Conservation (phyloP, 2,888 invertebrate species). For the Hesperia comma region DNA sequence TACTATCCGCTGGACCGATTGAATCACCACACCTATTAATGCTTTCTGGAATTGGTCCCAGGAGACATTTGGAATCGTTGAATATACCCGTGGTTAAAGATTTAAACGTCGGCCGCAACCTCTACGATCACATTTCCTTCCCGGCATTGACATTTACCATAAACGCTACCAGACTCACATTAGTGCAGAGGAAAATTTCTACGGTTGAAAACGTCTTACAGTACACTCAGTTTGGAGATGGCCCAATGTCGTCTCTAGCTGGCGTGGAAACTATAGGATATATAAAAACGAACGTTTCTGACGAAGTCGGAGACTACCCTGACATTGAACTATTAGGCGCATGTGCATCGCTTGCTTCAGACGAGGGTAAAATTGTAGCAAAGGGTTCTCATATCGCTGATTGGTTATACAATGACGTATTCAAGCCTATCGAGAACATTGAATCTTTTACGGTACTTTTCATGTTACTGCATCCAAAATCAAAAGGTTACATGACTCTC, state of each 20-base stretch:
- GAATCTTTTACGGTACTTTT: constrained; percentile 80
- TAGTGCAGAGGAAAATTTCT: constrained; percentile 58
- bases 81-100: constrained; percentile 85
- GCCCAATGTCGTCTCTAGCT: constrained; percentile 80
- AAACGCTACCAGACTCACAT: constrained; percentile 68
- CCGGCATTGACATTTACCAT: constrained; percentile 82
- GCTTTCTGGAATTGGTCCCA: constrained; percentile 87
- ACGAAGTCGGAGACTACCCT: constrained; percentile 81
- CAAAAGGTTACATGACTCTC: constrained; percentile 86
- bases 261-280: constrained; percentile 85
- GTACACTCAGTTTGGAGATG: constrained; percentile 71
- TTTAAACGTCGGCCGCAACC: constrained; percentile 86
- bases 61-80: constrained; percentile 80
- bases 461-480: constrained; percentile 85
- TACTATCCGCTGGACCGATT: constrained; percentile 89
- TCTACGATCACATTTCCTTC: constrained; percentile 88
- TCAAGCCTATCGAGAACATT: constrained; percentile 66
- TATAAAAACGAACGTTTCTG: constrained; percentile 83
- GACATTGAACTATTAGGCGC: constrained; percentile 86
- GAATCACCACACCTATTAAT: constrained; percentile 91
- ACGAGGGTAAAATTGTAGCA: constrained; percentile 75
- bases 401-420: constrained; percentile 71
- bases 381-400: constrained; percentile 69
- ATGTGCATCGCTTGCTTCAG: constrained; percentile 83
- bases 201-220: constrained; percentile 63